Percentiles rank a stretch among this genome's conserved stretches.
Conservation (phyloP, 2,113 vertebrate genomes). For the Sceloporus tristichus region DNA sequence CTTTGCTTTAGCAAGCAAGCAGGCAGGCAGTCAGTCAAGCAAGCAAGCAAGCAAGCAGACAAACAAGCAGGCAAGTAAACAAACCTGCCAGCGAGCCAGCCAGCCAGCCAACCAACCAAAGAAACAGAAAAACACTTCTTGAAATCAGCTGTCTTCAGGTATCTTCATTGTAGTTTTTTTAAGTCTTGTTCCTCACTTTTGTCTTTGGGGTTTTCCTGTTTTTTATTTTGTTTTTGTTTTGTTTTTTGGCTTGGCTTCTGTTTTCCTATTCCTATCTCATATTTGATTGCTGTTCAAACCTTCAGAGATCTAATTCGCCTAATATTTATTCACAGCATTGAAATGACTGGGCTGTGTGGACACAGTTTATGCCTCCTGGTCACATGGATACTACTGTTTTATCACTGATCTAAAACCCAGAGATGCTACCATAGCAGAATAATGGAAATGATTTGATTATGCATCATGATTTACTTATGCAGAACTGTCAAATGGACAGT, state of each 20-base stretch:
- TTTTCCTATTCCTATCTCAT: neutral
- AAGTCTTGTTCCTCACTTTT: neutral
- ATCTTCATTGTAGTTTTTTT: too few relatives aligned
- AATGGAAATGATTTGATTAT: neutral
- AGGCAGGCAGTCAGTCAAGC: too few relatives aligned
- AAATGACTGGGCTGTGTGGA: neutral
- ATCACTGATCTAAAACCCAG: neutral
- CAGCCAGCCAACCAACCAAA: too few relatives aligned
- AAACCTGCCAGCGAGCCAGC: too few relatives aligned
- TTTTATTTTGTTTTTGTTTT: neutral
- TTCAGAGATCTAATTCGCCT: neutral
- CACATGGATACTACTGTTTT: neutral
- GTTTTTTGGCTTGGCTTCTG: neutral
- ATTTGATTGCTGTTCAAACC: neutral
- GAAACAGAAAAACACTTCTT: too few relatives aligned
- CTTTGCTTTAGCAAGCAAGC: neutral
- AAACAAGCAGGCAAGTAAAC: too few relatives aligned
- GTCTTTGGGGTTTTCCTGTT: neutral
- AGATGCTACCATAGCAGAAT: neutral
- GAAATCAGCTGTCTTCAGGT: too few relatives aligned
- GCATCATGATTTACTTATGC: slow-evolving; percentile 1
- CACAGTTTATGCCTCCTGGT: neutral
- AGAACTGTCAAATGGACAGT: neutral
- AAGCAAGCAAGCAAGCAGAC: too few relatives aligned
- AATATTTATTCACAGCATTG: neutral